Conservation (phyloP, 2,888 invertebrate genomes). For the Polydrusus pterygomalis region DNA sequence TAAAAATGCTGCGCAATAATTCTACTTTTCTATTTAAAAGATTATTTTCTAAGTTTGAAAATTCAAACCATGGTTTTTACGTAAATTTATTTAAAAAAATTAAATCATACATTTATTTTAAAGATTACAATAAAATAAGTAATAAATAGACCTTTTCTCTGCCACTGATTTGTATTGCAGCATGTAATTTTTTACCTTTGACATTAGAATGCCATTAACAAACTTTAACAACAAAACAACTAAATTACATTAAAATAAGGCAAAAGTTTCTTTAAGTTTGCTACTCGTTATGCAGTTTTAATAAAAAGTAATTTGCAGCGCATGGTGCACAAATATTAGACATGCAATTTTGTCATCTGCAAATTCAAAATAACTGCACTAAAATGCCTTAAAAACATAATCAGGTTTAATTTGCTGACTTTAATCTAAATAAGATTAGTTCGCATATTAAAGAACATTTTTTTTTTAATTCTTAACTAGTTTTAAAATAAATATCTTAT, state of each 20-base stretch:
- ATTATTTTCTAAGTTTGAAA: too few relatives aligned
- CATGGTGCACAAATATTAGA: not conserved
- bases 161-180: not conserved
- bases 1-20: too few relatives aligned
- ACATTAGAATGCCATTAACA: constrained; percentile 13
- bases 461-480: too few relatives aligned
- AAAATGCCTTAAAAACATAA: not conserved
- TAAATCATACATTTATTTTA: too few relatives aligned
- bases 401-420: not conserved
- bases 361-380: constrained; percentile 8
- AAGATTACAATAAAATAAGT: not conserved
- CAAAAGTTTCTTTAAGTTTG: not conserved
- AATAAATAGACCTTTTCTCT: not conserved
- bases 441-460: not conserved
- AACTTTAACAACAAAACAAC: not conserved
- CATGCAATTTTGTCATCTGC: constrained; percentile 22
- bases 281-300: not conserved
- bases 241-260: constrained; percentile 6
- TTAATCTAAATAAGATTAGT: not conserved
- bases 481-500: too few relatives aligned
- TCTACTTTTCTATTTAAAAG: too few relatives aligned
- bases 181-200: not conserved
- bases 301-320: not conserved
- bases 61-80: too few relatives aligned
- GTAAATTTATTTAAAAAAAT: too few relatives aligned